Base-by-base conservation (phyloP, 2,888 invertebrate species). In the Aphidoletes aphidimyza region DNA sequence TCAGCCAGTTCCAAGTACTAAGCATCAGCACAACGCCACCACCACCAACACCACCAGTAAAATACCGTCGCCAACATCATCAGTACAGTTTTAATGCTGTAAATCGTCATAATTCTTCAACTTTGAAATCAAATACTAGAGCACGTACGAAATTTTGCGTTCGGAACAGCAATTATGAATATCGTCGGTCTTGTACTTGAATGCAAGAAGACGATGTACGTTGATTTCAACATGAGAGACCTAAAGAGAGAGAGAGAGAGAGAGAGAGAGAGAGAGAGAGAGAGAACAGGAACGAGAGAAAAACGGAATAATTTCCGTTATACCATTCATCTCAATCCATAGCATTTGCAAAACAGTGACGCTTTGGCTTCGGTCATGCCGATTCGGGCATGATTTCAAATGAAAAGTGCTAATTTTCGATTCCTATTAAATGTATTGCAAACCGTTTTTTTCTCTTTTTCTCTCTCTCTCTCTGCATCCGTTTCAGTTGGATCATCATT, bases 151-250 rank as follows among this genome's bases (percentile, higher is more conserved):
- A 81, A 81, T 37, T 81, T 81, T 81, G 37, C 37, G 37, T 54
- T 81, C 30, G 86, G 86, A 87, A 86, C 86, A 87, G 87, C 87
- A 87, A 87, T 87, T 87, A 87, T 86, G 86, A 54, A 84, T 84
- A 54, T 39, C 84, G 83, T 47, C 47, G 22, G 49, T 86, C 59
- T 59, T 69, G 11, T 22, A 81, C 69, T 84, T 83, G 26, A 84
- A 36, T 47, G 49, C 59, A 49, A 47, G 69, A 78, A 42, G 47
- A 69, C 47, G 17, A 30, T 45, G 69, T 39, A 42, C 37, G 81
- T 1, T 37, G 81, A 8, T 34, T 34, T 78, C 11, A 8, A 36
- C 11, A 14, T 26, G 42, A 17, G 17, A 11, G 17, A 5, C 17
- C 34, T 3, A 78, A 37, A n/a, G 37, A 36, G 5, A 19, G 36